Conservation (phyloP, 1,140 invertebrate species). For the Papilio glaucus region DNA sequence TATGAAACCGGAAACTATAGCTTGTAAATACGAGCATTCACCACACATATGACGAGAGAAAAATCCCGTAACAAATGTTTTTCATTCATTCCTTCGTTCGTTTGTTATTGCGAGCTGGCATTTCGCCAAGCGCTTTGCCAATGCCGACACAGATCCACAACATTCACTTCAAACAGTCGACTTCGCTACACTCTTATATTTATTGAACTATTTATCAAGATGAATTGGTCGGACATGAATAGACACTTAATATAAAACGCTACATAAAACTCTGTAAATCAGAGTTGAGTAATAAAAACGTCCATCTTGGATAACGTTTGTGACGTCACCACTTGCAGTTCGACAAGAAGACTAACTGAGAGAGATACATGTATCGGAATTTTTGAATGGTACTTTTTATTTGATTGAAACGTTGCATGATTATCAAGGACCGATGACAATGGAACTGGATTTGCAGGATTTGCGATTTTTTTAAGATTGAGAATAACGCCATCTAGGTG, state of each 20-base stretch:
- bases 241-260: background rate
- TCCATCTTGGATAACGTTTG: background rate
- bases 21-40: conserved; percentile 8
- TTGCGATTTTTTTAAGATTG: no score
- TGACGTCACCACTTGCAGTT: background rate
- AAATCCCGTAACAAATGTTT: conserved; percentile 22
- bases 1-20: conserved; percentile 13
- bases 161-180: background rate
- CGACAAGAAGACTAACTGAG: no score
- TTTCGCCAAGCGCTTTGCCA: conserved; percentile 1
- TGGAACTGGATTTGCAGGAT: no score
- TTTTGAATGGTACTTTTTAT: no score
- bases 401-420: no score
- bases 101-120: conserved; percentile 22
- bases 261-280: background rate
- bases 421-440: no score
- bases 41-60: conserved; percentile 12
- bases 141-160: background rate
- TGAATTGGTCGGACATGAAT: conserved; percentile 10
- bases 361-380: no score
- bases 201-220: conserved; percentile 3
- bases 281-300: conserved; percentile 13
- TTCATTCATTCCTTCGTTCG: conserved; percentile 21
- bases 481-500: no score
- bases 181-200: background rate